A percentile compares a stretch with the other conserved stretches of the same genome.
phyloP scores from a whole-genome alignment of 92 coral and sea anemone species.

The Meandrina meandrites region DNA sequence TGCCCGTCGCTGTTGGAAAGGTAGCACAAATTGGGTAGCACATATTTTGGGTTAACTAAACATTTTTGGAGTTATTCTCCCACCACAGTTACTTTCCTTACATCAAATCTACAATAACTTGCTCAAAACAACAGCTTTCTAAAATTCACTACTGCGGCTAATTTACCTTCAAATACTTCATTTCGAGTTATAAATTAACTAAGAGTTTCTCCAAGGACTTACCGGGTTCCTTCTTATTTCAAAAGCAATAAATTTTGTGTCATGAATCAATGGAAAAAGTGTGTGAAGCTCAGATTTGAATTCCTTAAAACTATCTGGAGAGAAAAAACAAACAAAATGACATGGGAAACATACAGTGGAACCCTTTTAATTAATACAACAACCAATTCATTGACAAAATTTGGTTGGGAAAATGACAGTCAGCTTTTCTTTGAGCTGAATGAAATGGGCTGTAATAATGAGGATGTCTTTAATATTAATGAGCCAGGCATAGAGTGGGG shows the following conservation, averaged over 20 bases:
- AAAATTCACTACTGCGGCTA: neutral
- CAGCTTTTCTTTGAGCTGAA: neutral
- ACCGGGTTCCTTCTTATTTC: conserved; percentile 76
- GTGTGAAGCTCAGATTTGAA: conserved; percentile 73
- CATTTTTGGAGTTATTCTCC: too few relatives aligned
- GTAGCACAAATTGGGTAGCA: too few relatives aligned
- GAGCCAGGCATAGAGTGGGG: too few relatives aligned
- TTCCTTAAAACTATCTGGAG: conserved; percentile 67
- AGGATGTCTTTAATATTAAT: too few relatives aligned
- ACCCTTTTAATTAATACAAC: too few relatives aligned
- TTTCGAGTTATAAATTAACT: neutral
- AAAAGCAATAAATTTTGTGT: conserved; percentile 88
- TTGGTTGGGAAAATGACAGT: neutral
- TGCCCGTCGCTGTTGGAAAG: too few relatives aligned
- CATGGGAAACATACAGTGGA: neutral
- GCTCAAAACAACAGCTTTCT: neutral
- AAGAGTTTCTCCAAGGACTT: neutral
- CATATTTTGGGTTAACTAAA: too few relatives aligned
- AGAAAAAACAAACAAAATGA: neutral
- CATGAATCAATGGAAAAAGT: conserved; percentile 77
- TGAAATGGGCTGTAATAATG: neutral
- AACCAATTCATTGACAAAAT: too few relatives aligned
- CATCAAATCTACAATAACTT: too few relatives aligned
- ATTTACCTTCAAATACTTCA: neutral
- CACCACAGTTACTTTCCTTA: too few relatives aligned